phyloP scores from a whole-genome alignment of 2,888 invertebrate species.

The Tubulanus polymorphus region DNA sequence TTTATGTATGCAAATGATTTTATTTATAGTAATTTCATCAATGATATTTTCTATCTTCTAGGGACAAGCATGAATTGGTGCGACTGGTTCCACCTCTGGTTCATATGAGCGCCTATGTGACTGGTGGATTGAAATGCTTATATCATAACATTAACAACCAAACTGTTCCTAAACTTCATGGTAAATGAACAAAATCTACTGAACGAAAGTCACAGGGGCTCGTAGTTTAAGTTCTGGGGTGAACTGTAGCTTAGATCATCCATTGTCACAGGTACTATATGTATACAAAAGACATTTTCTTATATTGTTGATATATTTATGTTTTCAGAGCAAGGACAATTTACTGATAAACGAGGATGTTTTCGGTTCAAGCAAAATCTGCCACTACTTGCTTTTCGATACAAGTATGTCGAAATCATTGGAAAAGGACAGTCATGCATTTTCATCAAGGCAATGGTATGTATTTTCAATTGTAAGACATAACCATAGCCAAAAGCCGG shows the following conservation, averaged over 20 bases:
- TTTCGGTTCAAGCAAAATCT: slow-evolving; percentile 23
- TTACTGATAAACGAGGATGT: slow-evolving; percentile 25
- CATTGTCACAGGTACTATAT: too few relatives aligned
- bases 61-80: slow-evolving; percentile 1
- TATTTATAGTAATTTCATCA: too few relatives aligned
- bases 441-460: slow-evolving; percentile 33
- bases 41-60: too few relatives aligned
- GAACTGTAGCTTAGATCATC: too few relatives aligned
- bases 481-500: slow-evolving; percentile 6
- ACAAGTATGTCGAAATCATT: slow-evolving; percentile 26
- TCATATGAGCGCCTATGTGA: slow-evolving; percentile 22
- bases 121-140: slow-evolving; percentile 24
- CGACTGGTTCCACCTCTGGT: slow-evolving; percentile 21
- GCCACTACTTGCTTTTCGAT: slow-evolving; percentile 29
- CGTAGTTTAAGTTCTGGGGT: too few relatives aligned
- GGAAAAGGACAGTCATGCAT: slow-evolving; percentile 36
- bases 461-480: background rate
- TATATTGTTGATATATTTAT: background rate
- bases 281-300: too few relatives aligned
- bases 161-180: background rate
- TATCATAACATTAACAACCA: slow-evolving; percentile 7
- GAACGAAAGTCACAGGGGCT: too few relatives aligned
- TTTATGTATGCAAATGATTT: too few relatives aligned
- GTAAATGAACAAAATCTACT: too few relatives aligned
- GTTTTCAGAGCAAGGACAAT: slow-evolving; percentile 5